A percentile compares a stretch with the other conserved stretches of the same genome.
These are phyloP conservation scores for Cheilosia scutellata DNA, from an alignment of 2,888 invertebrate genomes.

Conservation along the genomic window DNA sequence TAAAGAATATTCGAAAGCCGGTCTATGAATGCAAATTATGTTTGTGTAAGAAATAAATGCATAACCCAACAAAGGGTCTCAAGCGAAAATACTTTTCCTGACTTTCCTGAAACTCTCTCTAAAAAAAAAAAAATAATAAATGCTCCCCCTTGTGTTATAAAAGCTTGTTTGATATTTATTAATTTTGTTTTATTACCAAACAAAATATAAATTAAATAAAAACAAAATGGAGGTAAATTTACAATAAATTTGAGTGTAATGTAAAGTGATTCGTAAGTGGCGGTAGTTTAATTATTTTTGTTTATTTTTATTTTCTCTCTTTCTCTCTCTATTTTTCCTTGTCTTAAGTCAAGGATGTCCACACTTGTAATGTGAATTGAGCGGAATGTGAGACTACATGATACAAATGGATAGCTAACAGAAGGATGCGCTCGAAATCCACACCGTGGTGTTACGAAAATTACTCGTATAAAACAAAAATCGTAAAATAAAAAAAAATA, in stretches of 20 bases:
- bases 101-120: too few relatives aligned
- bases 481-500: constrained; percentile 24
- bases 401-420: constrained; percentile 51
- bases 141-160: background rate
- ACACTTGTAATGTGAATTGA: constrained; percentile 45
- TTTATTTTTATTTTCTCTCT: constrained; percentile 66
- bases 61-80: too few relatives aligned
- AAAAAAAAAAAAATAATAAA: background rate
- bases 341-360: constrained; percentile 57
- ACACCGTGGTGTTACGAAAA: constrained; percentile 40
- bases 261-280: constrained; percentile 44
- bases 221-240: constrained; percentile 41
- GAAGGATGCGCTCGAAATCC: constrained; percentile 57
- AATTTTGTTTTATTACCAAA: background rate
- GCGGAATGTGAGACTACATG: constrained; percentile 42
- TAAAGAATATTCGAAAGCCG: too few relatives aligned
- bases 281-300: constrained; percentile 54
- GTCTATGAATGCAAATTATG: too few relatives aligned
- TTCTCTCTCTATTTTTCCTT: constrained; percentile 63
- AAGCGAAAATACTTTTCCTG: too few relatives aligned
- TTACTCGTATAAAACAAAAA: constrained; percentile 24
- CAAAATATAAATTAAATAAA: background rate
- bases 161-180: background rate
- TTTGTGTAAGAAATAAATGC: too few relatives aligned
- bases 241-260: constrained; percentile 45